Evolutionary conservation across 1,140 invertebrate genomes (phyloP), one percentile per base, ranked within the genome.

Genomic region (Asobara japonica): DNA sequence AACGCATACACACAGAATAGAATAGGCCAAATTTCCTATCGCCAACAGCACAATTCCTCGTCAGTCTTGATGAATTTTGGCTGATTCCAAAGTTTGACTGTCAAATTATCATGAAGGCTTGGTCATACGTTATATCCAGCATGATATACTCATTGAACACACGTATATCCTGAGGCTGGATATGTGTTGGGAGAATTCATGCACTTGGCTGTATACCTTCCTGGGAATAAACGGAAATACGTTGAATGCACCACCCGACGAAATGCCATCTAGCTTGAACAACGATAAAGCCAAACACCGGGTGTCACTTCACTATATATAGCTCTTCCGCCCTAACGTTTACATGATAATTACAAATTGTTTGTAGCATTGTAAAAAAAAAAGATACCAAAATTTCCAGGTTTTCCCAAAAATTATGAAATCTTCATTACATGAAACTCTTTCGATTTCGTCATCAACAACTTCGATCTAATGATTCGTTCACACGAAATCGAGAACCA

Each of bases 221-320:
- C 8, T 36, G 64, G 64, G 64, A 65, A 41, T 65, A 61, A 65
- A 36, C 62, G 62, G 62, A 65, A 65, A 65, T 65, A 18, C 64
- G 41, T 65, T 38, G 64, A 41, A 41, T 41, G 33, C 38, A 36
- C 11, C 16, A 38, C 18, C 33, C 64, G 38, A 65, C 33, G 25
- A 38, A 65, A 36, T 65, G 18, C 16, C 31, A 20, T 65, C n/a
- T 41, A 65, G 64, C 41, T 65, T 65, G 64, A 36, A 65, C 31
- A 65, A 65, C 64, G 64, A 65, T 65, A 65, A 65, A 41, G 11
- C 33, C 33, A 13, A 65, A 33, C 30, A 33, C 18, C 38, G 31
- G 20, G 33, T 65, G 51, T 56, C 51, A 56, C 51, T 45, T 56
- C 20, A 25, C 18, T 25, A 22, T 25, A 56, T 56, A 10, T 5